A percentile compares a stretch with the other conserved stretches of the same genome.
Evolutionary conservation across 2,113 vertebrate species (phyloP).

Genomic region (Cygnus atratus): DNA sequence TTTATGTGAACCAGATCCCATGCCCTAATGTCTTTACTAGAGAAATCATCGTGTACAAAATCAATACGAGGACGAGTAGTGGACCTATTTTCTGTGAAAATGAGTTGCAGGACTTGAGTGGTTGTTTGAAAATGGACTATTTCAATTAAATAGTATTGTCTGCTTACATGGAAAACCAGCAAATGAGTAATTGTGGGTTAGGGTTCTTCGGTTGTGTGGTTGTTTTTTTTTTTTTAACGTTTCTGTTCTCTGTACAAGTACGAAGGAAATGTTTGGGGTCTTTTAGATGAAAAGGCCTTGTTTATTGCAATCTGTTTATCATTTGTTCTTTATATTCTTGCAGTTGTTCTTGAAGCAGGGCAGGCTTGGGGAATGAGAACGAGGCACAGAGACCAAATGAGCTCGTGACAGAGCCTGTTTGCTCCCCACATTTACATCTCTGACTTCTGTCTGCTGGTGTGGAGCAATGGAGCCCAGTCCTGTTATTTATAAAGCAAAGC

Average conservation of each 20-base stretch:
- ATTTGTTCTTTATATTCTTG: not conserved
- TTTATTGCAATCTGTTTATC: not conserved
- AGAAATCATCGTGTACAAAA: not conserved
- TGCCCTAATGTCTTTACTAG: not conserved
- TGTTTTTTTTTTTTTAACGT: not conserved
- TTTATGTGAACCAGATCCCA: not conserved
- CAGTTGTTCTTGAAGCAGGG: not conserved
- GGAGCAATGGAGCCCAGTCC: not conserved
- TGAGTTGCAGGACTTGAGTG: fast-evolving
- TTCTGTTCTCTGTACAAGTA: not conserved
- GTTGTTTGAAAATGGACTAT: not conserved
- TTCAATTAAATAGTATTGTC: fast-evolving
- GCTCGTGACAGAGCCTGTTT: not conserved
- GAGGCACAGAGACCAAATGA: not conserved
- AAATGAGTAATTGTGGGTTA: not conserved
- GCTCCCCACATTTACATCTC: not conserved
- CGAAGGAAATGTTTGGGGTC: not conserved
- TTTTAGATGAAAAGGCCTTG: not conserved
- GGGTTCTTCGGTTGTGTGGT: not conserved
- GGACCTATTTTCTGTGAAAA: not conserved
- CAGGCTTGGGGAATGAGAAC: not conserved
- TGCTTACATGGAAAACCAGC: not conserved
- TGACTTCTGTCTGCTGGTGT: not conserved
- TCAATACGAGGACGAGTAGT: fast-evolving
- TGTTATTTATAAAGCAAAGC: not conserved